These are phyloP conservation scores for Disparrhopalites patrizii DNA, from an alignment of 2,888 invertebrate genomes.

Conservation along the genomic window DNA sequence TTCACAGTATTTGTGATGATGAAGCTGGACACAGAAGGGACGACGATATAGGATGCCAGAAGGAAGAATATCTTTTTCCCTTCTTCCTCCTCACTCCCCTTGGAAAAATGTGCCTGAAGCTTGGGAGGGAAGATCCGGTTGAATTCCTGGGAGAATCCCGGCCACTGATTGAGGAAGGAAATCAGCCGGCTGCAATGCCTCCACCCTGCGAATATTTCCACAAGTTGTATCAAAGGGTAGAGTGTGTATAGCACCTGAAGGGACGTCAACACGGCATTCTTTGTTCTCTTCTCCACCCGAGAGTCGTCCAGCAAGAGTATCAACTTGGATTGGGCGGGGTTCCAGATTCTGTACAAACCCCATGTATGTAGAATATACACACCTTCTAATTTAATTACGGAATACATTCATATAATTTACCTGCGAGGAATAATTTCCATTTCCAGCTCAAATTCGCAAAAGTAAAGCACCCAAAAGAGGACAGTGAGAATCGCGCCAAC, in stretches of 20 bases:
- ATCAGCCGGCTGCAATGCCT: neutral
- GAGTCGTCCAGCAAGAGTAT: neutral
- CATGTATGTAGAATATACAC: too few species aligned
- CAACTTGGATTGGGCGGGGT: neutral
- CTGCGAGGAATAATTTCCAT: neutral
- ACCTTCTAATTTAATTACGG: too few species aligned
- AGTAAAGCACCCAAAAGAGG: neutral
- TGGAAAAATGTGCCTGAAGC: neutral
- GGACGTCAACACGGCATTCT: neutral
- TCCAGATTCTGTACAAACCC: neutral
- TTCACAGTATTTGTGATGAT: too few species aligned
- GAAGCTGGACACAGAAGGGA: too few species aligned
- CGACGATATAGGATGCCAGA: too few species aligned
- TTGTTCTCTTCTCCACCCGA: neutral
- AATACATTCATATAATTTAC: too few species aligned
- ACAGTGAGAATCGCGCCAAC: neutral
- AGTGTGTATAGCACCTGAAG: neutral
- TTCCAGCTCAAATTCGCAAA: neutral
- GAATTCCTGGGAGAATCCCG: neutral
- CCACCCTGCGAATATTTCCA: neutral
- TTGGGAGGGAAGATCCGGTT: neutral
- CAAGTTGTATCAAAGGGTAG: neutral
- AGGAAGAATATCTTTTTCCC: too few species aligned
- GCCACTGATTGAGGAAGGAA: neutral
- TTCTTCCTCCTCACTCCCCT: too few species aligned